Evolutionary conservation across 1,140 invertebrate genomes (phyloP), one percentile per base, ranked within the genome.

Genomic region (Condylostylus longicornis): DNA sequence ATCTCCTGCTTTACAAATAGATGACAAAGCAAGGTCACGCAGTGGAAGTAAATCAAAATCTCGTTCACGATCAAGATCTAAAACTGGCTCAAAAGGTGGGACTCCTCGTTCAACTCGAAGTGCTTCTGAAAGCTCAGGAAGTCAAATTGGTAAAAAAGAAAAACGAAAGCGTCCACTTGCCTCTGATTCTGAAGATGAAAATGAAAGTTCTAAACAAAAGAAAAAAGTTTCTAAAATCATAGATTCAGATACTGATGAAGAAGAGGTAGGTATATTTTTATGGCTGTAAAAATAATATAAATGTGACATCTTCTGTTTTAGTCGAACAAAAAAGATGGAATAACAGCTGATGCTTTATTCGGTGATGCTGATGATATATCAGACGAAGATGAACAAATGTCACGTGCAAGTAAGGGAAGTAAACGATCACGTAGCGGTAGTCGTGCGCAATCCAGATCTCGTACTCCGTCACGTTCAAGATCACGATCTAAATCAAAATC

Each of bases 71-170:
- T 54, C 53, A 1, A 23, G 45, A 18, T 55, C 53, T 13, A 34
- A 43, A 10, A 66, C 65, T 0, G 48, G 58, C 2, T 67, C 65
- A 0, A 47, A 54, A 33, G n/a, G n/a, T n/a, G n/a, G n/a, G n/a
- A n/a, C n/a, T n/a, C n/a, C n/a, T n/a, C n/a, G n/a, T n/a, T n/a
- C n/a, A n/a, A n/a, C n/a, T n/a, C n/a, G n/a, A n/a, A n/a, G n/a
- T n/a, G n/a, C n/a, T n/a, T n/a, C n/a, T n/a, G n/a, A n/a, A n/a
- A n/a, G n/a, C n/a, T n/a, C n/a, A n/a, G n/a, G n/a, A n/a, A n/a
- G n/a, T n/a, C n/a, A n/a, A n/a, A n/a, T n/a, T n/a, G n/a, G n/a
- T n/a, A n/a, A n/a, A n/a, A n/a, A n/a, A n/a, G n/a, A n/a, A n/a
- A n/a, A n/a, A n/a, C n/a, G n/a, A n/a, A n/a, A n/a, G n/a, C n/a